These are phyloP conservation scores for Ichneumoninae sp. DNA, from an alignment of 2,888 invertebrate species.

Conservation along the genomic window DNA sequence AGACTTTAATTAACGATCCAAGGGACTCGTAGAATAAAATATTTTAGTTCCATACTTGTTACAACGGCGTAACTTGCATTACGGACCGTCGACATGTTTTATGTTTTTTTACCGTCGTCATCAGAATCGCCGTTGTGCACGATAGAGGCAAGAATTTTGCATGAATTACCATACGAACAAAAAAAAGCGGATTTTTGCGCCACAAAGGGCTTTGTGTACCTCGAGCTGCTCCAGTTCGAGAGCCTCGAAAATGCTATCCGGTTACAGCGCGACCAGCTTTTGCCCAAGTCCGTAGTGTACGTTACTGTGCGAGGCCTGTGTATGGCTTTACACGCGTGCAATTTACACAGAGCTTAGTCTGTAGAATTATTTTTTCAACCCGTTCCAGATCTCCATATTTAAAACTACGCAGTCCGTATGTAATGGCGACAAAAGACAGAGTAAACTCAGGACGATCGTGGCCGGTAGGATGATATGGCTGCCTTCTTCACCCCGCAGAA, in stretches of 20 bases:
- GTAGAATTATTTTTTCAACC: not conserved
- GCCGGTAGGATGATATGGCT: not conserved
- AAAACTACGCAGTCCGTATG: not conserved
- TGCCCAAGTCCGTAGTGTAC: not conserved
- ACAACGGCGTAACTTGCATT: not conserved
- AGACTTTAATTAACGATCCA: constrained; percentile 8
- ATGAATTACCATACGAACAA: constrained; percentile 22
- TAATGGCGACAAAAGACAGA: not conserved
- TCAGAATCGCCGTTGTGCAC: not conserved
- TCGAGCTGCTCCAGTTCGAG: constrained; percentile 3
- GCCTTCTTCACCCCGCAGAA: not conserved
- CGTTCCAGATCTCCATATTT: not conserved
- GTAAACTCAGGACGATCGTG: not conserved
- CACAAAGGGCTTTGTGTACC: constrained; percentile 12
- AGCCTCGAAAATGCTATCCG: not conserved
- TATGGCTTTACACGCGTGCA: not conserved
- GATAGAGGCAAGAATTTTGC: constrained; percentile 14
- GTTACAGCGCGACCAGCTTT: constrained; percentile 2
- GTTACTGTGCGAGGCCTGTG: not conserved
- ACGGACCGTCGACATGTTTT: not conserved
- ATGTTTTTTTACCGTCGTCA: not conserved
- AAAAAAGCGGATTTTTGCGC: constrained; percentile 3
- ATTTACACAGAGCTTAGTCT: constrained; percentile 1
- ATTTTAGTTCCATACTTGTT: not conserved
- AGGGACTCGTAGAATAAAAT: not conserved